Conservation (phyloP, 2,797 vertebrate species). For the Fringilla coelebs region DNA sequence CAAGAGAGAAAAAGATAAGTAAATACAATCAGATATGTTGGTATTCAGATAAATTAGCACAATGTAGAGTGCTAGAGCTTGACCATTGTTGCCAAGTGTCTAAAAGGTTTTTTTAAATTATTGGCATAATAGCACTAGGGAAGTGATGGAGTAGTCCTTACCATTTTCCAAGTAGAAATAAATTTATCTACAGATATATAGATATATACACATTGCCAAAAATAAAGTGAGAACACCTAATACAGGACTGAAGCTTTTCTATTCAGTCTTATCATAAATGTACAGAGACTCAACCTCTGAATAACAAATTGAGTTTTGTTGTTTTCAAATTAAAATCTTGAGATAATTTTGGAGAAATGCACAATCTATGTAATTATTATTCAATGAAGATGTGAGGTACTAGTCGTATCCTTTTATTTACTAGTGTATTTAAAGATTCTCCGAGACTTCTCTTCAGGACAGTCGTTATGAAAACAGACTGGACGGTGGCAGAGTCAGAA, state of each 20-base stretch:
- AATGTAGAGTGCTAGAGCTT: not conserved
- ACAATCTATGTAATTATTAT: not conserved
- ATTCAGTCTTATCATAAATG: not conserved
- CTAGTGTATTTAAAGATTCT: not conserved
- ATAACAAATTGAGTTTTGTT: not conserved
- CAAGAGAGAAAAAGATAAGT: not conserved
- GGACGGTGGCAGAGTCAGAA: not conserved
- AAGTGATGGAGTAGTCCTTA: not conserved
- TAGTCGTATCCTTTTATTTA: not conserved
- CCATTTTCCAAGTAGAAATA: not conserved
- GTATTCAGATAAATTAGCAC: not conserved
- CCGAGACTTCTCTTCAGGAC: not conserved
- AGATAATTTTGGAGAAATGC: not conserved
- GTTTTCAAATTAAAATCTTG: not conserved
- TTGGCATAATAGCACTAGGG: not conserved
- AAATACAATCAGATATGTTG: not conserved
- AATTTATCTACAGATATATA: not conserved
- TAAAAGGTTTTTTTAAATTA: not conserved
- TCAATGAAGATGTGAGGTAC: not conserved
- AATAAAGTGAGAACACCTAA: not conserved
- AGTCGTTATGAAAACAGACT: not conserved
- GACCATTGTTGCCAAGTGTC: not conserved
- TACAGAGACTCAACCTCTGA: not conserved
- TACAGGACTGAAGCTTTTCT: not conserved
- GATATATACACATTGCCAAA: not conserved